Percentiles rank a stretch among this genome's conserved stretches.
Conservation (phyloP, 2,888 invertebrate species). For the Rhodophaea formosa region DNA sequence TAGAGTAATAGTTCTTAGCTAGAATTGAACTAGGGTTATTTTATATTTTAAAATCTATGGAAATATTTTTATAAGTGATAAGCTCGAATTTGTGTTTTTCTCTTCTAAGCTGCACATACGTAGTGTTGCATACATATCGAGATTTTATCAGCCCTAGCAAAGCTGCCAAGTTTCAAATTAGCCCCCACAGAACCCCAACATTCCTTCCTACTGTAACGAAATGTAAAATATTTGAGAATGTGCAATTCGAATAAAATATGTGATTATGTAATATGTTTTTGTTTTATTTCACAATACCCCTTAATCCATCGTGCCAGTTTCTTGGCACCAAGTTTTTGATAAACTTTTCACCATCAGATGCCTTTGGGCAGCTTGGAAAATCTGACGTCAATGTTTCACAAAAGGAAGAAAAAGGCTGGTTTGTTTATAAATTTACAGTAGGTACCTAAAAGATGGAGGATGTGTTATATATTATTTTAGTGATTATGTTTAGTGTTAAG, state of each 20-base stretch:
- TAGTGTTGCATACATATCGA: background rate
- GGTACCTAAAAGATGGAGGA: no score
- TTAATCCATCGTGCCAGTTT: no score
- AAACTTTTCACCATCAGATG: no score
- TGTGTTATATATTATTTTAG: no score
- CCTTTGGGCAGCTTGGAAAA: no score
- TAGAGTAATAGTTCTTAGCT: slow-evolving; percentile 1
- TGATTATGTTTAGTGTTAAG: no score
- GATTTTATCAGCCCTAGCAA: background rate
- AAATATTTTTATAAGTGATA: slow-evolving; percentile 8
- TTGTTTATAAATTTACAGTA: no score
- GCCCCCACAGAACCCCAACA: slow-evolving; percentile 19
- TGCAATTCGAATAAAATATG: slow-evolving; percentile 42
- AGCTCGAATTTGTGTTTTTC: slow-evolving; percentile 2
- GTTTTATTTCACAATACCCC: background rate
- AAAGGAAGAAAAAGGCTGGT: no score
- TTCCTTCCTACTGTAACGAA: slow-evolving; percentile 23
- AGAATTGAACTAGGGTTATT: background rate
- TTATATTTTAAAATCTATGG: slow-evolving; percentile 7
- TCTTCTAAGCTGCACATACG: background rate
- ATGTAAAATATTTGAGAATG: slow-evolving; percentile 31
- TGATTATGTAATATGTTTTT: slow-evolving; percentile 27
- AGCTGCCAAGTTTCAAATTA: background rate
- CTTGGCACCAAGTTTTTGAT: no score
- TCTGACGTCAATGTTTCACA: no score